Evolutionary conservation across 2,888 invertebrate genomes (phyloP).

Genomic region (Spisula subtruncata): DNA sequence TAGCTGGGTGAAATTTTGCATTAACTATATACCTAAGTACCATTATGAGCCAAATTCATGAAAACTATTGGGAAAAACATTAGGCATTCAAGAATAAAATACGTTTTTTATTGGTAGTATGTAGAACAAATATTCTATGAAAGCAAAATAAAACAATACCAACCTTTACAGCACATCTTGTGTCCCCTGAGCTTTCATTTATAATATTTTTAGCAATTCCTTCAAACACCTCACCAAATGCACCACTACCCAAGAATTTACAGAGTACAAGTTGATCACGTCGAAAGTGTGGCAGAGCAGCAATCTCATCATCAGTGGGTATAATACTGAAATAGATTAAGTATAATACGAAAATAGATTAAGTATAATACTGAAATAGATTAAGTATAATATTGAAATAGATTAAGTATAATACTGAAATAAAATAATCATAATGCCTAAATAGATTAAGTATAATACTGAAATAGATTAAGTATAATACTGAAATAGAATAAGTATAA

Average conservation of each 20-base stretch:
- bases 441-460: constrained; percentile 84
- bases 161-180: constrained; percentile 87
- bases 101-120: too few relatives aligned
- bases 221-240: constrained; percentile 99
- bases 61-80: too few relatives aligned
- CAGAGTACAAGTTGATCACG: constrained; percentile 95
- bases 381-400: constrained; percentile 84
- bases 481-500: constrained; percentile 75
- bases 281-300: constrained; percentile 94
- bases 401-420: too few relatives aligned
- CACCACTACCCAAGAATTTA: constrained; percentile 97
- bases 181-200: constrained; percentile 80
- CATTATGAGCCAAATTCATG: too few relatives aligned
- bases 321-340: constrained; percentile 81
- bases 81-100: too few relatives aligned
- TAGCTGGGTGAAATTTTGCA: too few relatives aligned
- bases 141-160: constrained; percentile 71
- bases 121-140: too few relatives aligned
- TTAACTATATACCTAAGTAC: too few relatives aligned
- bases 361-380: constrained; percentile 62
- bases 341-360: not conserved
- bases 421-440: constrained; percentile 86
- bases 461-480: constrained; percentile 81
- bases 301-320: constrained; percentile 93
- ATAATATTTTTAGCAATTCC: constrained; percentile 91